Base-by-base conservation (phyloP, 2,888 invertebrate species). In the Perdita meconis region DNA sequence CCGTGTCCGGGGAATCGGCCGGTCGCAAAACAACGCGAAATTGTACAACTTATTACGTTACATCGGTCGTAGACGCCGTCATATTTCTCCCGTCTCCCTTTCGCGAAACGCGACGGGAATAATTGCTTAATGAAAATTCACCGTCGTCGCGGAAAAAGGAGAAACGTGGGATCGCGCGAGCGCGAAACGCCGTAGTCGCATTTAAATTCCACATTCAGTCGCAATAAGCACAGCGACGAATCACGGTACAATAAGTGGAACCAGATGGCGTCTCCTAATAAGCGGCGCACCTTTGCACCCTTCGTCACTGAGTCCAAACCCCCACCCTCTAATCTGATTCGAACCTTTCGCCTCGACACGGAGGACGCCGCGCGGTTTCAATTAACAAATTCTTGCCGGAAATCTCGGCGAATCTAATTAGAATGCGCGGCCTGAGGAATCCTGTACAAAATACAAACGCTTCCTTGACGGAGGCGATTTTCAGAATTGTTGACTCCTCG, bases 221-320 rank as follows among this genome's bases (percentile, higher is more conserved):
- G 78, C 76, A 80, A 82, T 82, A 86, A 65, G 70, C 60, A 38
- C 38, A 26, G 70, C n/a, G 64, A 79, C 66, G 80, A 83, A 83
- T 82, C 76, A 57, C 70, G 72, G 70, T 63, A 78, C 82, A 86
- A 87, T 86, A 86, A 87, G 75, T 76, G 85, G 76, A 67, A 51
- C 72, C 87, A 87, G 86, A 82, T 87, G 87, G 67, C 70, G 74
- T 73, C 44, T 63, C 47, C 80, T 85, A 86, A 86, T 86, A 85
- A 85, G 82, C 65, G 65, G 69, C 61, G 68, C 50, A 71, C 74
- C 82, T 78, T 81, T 70, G 56, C 66, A 34, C 67, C 72, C 65
- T 60, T 68, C 71, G 8, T 66, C 78, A 59, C 44, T 22, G 34
- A 57, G 3, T 13, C 19, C 56, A 36, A n/a, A n/a, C n/a, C n/a